These are phyloP conservation scores for Eurypyga helias DNA, from an alignment of 2,113 vertebrate species.

Conservation along the genomic window DNA sequence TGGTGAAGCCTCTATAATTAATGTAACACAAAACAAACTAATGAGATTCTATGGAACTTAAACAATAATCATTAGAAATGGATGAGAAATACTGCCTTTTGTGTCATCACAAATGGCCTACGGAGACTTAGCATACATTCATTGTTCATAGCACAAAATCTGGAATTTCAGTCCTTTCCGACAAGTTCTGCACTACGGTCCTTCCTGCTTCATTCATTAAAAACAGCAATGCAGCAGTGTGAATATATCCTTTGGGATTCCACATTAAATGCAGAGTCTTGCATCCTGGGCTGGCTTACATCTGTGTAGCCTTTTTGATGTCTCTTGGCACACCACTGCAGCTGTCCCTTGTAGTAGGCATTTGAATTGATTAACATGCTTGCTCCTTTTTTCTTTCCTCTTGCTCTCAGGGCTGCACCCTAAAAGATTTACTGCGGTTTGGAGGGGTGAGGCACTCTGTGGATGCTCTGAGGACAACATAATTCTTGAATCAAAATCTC, in stretches of 20 bases:
- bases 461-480: not conserved
- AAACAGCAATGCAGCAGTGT: conserved; percentile 37
- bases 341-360: not conserved
- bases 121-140: not conserved
- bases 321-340: conserved; percentile 10
- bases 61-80: not conserved
- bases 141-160: not conserved
- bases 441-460: not conserved
- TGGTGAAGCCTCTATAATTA: not conserved
- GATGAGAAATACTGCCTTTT: not conserved
- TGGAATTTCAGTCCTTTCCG: not conserved
- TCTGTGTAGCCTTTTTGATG: conserved; percentile 36
- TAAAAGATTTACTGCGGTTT: conserved; percentile 26
- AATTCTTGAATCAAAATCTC: conserved; percentile 35
- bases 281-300: conserved; percentile 17
- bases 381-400: conserved; percentile 1
- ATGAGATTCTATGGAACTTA: not conserved
- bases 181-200: not conserved
- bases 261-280: conserved; percentile 35
- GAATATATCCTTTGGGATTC: conserved; percentile 32
- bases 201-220: conserved; percentile 55
- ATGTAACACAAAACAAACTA: not conserved
- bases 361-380: conserved; percentile 30
- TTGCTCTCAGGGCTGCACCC: not conserved
- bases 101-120: not conserved